Evolutionary conservation across 2,888 invertebrate genomes (phyloP).

Genomic region (Copidosoma aretas): DNA sequence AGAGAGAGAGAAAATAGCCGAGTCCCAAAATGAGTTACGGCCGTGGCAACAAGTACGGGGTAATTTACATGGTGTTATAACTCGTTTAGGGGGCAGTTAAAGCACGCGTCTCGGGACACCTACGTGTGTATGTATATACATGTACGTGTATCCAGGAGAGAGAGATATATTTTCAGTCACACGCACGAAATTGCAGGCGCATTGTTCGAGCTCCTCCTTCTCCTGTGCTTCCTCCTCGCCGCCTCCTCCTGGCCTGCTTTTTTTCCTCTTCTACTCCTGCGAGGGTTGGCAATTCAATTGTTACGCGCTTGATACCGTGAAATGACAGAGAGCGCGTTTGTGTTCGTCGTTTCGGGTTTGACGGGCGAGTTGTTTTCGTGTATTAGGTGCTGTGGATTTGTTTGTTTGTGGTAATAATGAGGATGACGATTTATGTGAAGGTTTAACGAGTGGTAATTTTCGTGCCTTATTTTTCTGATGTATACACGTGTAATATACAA

Average conservation of each 20-base stretch:
- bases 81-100: slow-evolving; percentile 23
- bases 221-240: too few species aligned
- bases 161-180: neutral
- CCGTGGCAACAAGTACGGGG: slow-evolving; percentile 12
- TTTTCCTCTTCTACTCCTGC: too few species aligned
- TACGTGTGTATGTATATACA: neutral
- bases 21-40: slow-evolving; percentile 22
- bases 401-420: too few species aligned
- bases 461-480: too few species aligned
- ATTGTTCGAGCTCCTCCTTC: neutral
- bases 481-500: too few species aligned
- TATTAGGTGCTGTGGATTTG: too few species aligned
- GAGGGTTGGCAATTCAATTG: neutral
- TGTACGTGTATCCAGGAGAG: neutral
- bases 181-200: neutral
- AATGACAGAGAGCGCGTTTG: neutral
- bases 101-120: neutral
- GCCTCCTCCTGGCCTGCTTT: too few species aligned
- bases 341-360: neutral
- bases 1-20: neutral
- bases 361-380: neutral
- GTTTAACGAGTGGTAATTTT: too few species aligned
- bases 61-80: slow-evolving; percentile 22
- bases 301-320: too few species aligned
- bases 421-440: too few species aligned